Conservation (phyloP, 1,140 invertebrate genomes). For the Zaprionus davidi region DNA sequence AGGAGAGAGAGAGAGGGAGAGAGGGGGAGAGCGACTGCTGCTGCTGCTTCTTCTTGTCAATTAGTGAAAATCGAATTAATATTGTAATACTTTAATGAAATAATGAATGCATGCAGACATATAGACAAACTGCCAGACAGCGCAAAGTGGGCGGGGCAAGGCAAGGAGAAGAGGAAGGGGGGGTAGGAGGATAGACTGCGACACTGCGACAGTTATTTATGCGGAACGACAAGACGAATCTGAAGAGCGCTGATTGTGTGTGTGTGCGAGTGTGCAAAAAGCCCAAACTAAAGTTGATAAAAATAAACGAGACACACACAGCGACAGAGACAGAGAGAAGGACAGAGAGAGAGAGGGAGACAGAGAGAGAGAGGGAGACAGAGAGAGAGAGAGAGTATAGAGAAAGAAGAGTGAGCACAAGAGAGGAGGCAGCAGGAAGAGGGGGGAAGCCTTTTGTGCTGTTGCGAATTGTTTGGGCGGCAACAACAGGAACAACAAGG, state of each 20-base stretch:
- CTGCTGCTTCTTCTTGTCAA: constrained; percentile 57
- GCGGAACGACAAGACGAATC: constrained; percentile 75
- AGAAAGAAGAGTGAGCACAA: constrained; percentile 9
- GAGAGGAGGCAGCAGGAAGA: constrained; percentile 7
- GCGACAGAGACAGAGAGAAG: neutral
- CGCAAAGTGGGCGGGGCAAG: neutral
- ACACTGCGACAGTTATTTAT: constrained; percentile 75
- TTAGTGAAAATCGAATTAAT: constrained; percentile 82
- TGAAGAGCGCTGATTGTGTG: constrained; percentile 36
- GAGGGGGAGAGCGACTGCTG: neutral
- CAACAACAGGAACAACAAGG: constrained; percentile 16
- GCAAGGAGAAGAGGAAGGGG: neutral
- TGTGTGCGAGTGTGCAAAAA: constrained; percentile 29
- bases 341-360: constrained; percentile 6
- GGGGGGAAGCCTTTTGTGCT: constrained; percentile 33
- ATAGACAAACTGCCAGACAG: constrained; percentile 22
- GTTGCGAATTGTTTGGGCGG: constrained; percentile 73
- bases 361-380: constrained; percentile 9
- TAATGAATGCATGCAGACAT: constrained; percentile 66
- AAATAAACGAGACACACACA: constrained; percentile 65
- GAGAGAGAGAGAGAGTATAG: constrained; percentile 6
- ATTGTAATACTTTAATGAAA: constrained; percentile 82
- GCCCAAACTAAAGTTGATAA: constrained; percentile 74
- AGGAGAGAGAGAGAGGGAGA: neutral
- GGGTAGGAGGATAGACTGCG: neutral